Evolutionary conservation across 2,797 vertebrate species (phyloP), one percentile per base, ranked within the genome.

Genomic region (Pterois miles): DNA sequence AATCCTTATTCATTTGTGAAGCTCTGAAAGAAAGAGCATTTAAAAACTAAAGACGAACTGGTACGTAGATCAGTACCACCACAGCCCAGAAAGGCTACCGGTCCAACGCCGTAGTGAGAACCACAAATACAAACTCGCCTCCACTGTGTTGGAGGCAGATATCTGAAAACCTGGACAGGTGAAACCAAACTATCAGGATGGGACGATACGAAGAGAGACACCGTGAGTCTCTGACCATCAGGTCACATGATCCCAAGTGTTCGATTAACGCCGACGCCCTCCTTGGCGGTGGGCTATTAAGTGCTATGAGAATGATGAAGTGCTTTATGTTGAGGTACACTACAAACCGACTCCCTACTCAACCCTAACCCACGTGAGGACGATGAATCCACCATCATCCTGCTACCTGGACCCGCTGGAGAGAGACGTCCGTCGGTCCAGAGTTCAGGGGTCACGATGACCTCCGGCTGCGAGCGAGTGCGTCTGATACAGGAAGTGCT

Each of bases 241-340:
- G 58, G 20, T 62, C 46, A 25, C 16, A 2, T 56, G 65, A 75
- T 40, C 58, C 78, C 70, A 73, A 81, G 80, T 33, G 79, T 85
- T 82, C 8, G 65, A 48, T 76, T 6, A 23, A 74, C 11, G 6
- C 74, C 0, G 59, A 66, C 73, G 0, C 78, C 27, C 69, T 65
- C 56, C 73, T 50, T 5, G 38, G 40, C 13, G 31, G 81, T 8
- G 11, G 72, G 68, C 38, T 54, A 9, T 73, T 82, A 86, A 86
- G 80, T 89, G 90, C 85, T 85, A 84, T 71, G 69, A 92, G 76
- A 78, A 85, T 52, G 76, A 89, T 14, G 62, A 90, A 83, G 89
- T 87, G 86, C 78, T 86, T 84, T 33, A 71, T 56, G 57, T 77
- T 63, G 78, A 83, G 57, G 73, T 29, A 56, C 82, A 71, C 62